phyloP scores from a whole-genome alignment of 2,797 vertebrate species.

The Thunnus albacares region DNA sequence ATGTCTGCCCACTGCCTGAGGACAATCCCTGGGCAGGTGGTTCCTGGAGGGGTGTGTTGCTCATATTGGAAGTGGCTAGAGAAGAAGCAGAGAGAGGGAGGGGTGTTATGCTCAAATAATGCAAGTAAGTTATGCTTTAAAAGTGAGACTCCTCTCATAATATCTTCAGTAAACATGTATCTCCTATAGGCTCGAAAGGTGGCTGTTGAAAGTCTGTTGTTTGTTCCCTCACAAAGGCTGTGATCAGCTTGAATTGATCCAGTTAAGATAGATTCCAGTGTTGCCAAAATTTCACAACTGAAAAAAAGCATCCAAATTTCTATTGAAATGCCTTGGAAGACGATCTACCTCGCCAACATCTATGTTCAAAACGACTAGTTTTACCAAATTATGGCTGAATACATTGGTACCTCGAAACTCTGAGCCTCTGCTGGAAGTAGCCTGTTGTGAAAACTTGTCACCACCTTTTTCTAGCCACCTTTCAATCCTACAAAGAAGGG shows the following conservation, averaged over 20 bases:
- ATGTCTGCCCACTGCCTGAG: conserved; percentile 82
- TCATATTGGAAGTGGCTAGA: conserved; percentile 85
- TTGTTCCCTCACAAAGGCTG: background rate
- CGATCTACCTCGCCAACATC: background rate
- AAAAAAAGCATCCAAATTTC: background rate
- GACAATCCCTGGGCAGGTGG: conserved; percentile 80
- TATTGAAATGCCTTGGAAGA: background rate
- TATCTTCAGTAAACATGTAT: too few relatives aligned
- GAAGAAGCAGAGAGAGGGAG: conserved; percentile 23
- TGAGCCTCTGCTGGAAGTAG: background rate
- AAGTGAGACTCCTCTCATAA: background rate
- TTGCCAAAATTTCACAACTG: background rate
- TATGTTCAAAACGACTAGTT: background rate
- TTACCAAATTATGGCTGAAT: background rate
- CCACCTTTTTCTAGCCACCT: background rate
- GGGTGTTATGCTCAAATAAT: background rate
- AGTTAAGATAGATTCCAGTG: background rate
- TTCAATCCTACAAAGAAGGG: background rate
- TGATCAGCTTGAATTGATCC: background rate
- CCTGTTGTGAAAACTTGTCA: background rate
- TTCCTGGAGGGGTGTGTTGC: conserved; percentile 84
- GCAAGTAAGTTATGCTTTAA: background rate
- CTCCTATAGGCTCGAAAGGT: too few relatives aligned
- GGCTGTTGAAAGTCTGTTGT: background rate
- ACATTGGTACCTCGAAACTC: background rate